phyloP scores from a whole-genome alignment of 2,888 invertebrate genomes.

The Agriopis aurantiaria region DNA sequence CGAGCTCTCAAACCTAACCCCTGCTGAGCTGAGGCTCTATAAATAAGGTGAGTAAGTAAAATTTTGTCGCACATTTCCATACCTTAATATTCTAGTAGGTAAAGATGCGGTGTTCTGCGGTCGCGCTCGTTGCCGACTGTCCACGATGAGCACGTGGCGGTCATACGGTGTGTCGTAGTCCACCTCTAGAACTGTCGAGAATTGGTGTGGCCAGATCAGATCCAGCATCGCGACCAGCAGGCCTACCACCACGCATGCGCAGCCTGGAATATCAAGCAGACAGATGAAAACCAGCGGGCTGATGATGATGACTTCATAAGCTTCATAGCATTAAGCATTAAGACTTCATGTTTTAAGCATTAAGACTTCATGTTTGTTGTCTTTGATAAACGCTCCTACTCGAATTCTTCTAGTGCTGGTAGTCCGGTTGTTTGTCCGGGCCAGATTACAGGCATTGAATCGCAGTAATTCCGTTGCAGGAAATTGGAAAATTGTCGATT shows the following conservation, averaged over 20 bases:
- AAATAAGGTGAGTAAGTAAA: no score
- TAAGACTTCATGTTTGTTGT: no score
- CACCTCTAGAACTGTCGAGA: conserved; percentile 96
- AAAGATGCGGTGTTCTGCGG: conserved; percentile 76
- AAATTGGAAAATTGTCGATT: no score
- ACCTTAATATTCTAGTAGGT: conserved; percentile 90
- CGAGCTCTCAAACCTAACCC: not conserved
- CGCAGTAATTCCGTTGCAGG: no score
- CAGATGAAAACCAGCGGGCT: not conserved
- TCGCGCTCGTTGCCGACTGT: conserved; percentile 87
- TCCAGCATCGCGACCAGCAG: conserved; percentile 91
- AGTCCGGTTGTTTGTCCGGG: no score
- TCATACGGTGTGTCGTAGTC: conserved; percentile 98
- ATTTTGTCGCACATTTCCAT: not conserved
- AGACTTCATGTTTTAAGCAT: no score
- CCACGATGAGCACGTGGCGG: conserved; percentile 95
- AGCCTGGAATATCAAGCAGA: conserved; percentile 82
- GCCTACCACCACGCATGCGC: conserved; percentile 92
- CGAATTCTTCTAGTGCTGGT: no score
- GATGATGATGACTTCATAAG: not conserved
- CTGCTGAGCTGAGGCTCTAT: not conserved
- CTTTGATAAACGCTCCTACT: no score
- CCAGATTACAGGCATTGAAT: no score
- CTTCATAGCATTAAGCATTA: no score
- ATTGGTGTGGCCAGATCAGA: conserved; percentile 95